Conservation (phyloP, 2,113 vertebrate genomes). For the Dendrocopos noguchii region DNA sequence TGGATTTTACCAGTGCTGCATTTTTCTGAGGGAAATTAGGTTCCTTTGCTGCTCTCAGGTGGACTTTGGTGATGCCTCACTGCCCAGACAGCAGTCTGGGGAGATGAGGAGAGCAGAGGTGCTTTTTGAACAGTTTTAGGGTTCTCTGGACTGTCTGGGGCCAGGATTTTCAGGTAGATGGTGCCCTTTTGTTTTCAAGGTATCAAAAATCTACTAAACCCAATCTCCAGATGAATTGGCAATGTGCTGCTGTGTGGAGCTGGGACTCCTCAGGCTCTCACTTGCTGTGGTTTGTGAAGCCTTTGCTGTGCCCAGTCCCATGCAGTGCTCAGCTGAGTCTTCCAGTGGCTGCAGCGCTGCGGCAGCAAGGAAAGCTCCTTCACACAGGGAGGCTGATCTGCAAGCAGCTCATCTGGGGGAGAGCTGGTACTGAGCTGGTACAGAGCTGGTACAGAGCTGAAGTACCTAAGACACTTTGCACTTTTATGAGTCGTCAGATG, state of each 20-base stretch:
- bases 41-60: neutral
- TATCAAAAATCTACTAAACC: neutral
- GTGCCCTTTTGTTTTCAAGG: neutral
- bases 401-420: accelerated
- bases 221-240: neutral
- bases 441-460: neutral
- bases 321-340: neutral
- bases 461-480: neutral
- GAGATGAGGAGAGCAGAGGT: neutral
- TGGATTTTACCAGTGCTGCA: neutral
- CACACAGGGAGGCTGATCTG: accelerated
- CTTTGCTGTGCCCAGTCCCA: neutral
- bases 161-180: neutral
- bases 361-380: neutral
- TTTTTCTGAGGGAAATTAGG: neutral
- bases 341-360: neutral
- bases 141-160: neutral
- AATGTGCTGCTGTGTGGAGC: neutral
- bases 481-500: constrained; percentile 33
- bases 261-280: neutral
- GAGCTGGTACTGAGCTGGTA: neutral
- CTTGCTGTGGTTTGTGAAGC: neutral
- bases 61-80: neutral
- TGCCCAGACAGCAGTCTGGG: neutral
- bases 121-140: neutral